Percentiles rank a stretch among this genome's conserved stretches.
phyloP scores from a whole-genome alignment of 2,113 vertebrate genomes.

The Lathamus discolor region DNA sequence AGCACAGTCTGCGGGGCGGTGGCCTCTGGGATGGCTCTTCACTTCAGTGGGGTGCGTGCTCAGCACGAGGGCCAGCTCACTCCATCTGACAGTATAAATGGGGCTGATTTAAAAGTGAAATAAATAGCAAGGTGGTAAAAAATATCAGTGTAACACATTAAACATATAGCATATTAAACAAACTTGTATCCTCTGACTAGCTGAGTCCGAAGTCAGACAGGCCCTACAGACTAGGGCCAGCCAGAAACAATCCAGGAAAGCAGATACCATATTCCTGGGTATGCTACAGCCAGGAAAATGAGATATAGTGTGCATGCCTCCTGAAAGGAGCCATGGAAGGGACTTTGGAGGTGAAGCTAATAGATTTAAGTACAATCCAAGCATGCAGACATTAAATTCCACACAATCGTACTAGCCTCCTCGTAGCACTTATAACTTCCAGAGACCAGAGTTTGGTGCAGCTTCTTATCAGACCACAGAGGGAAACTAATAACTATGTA shows the following conservation, averaged over 20 bases:
- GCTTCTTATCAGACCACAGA: background rate
- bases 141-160: background rate
- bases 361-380: background rate
- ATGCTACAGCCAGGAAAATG: background rate
- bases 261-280: background rate
- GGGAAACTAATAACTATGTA: background rate
- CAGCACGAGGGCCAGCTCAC: background rate
- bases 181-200: background rate
- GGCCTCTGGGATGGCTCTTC: conserved; percentile 93
- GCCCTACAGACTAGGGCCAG: background rate
- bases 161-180: background rate
- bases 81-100: accelerated
- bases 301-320: background rate
- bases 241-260: background rate
- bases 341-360: background rate
- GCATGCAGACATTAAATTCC: background rate
- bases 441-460: background rate
- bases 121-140: background rate
- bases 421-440: background rate
- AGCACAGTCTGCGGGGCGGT: conserved; percentile 94
- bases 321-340: background rate
- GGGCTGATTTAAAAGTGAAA: background rate
- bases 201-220: background rate
- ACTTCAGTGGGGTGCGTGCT: conserved; percentile 91
- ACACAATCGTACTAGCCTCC: background rate